Percentiles rank a stretch among this genome's conserved stretches.
Evolutionary conservation across 2,797 vertebrate species (phyloP).

Genomic region (Falco berigora): DNA sequence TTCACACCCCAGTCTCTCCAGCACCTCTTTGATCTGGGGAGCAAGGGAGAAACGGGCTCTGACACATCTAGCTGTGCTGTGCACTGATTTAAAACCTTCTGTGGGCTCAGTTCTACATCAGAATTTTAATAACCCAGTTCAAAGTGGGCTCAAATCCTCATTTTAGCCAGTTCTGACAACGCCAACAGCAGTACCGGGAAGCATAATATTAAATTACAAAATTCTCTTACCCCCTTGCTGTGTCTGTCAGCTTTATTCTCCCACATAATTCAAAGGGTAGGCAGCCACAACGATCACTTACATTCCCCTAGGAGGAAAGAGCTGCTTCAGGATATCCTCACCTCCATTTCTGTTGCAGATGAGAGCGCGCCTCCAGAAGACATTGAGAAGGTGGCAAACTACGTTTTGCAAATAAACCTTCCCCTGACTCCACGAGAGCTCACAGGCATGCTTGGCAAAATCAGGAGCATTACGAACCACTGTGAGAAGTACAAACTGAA

Average conservation of each 20-base stretch:
- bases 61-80: slow-evolving; percentile 41
- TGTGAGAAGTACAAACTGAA: slow-evolving; percentile 59
- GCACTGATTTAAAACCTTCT: not conserved
- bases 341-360: slow-evolving; percentile 71
- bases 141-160: slow-evolving; percentile 45
- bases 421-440: slow-evolving; percentile 74
- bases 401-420: slow-evolving; percentile 77
- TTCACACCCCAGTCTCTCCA: not conserved
- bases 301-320: not conserved
- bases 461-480: slow-evolving; percentile 62
- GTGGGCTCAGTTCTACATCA: not conserved
- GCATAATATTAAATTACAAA: not conserved
- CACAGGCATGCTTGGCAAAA: slow-evolving; percentile 69
- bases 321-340: not conserved
- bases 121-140: slow-evolving; percentile 60
- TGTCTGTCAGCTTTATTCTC: slow-evolving; percentile 5
- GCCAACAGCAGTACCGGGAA: slow-evolving; percentile 35
- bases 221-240: slow-evolving; percentile 6
- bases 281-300: not conserved
- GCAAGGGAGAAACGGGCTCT: slow-evolving; percentile 34
- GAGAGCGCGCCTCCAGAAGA: slow-evolving; percentile 78
- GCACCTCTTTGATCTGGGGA: slow-evolving; percentile 49
- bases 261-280: not conserved
- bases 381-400: slow-evolving; percentile 78
- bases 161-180: slow-evolving; percentile 40